Base-by-base conservation (phyloP, 2,113 vertebrate genomes). In the Callopanchax toddi region DNA sequence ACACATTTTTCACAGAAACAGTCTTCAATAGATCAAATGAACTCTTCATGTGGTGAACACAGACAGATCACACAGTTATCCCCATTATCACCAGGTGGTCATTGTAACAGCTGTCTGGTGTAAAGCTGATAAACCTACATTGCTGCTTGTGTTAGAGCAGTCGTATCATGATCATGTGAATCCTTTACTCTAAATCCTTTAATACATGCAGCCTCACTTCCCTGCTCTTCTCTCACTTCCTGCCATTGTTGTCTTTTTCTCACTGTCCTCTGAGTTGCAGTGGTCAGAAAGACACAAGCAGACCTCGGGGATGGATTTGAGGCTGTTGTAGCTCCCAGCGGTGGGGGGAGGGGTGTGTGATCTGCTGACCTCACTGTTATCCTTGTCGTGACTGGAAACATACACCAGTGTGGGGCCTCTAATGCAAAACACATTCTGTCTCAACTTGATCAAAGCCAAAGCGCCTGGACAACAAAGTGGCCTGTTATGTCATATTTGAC, bases 351-450 rank as follows among this genome's bases (percentile, higher is more conserved):
- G 90, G 90, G 89, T 84, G 87, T 88, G 88, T 88, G 87, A 90
- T 93, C 89, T 59, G 83, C 88, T 82, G 83, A 94, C 85, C 89
- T 92, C 81, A 76, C 89, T 96, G 95, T 96, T 96, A 94, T 95
- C 94, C 92, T 94, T 92, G 90, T 90, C 68, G 37, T 95, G 94
- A 96, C 94, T 95, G 93, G 90, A 92, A 94, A 90, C 94, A 95
- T 95, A 93, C 86, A 95, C 96, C 95, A 94, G 78, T 39, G 48
- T 32, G 52, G 86, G 87, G 88, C 77, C 90, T 73, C 57, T 89
- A 90, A 92, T 92, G 92, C 77, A 91, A 89, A 93, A 89, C 89
- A 86, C 77, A 83, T 89, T 91, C 86, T 82, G 22, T 68, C 66
- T 87, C 87, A 86, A 79, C 91, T 85, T 90, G 87, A 92, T 92